Evolutionary conservation across 2,797 vertebrate genomes (phyloP), one percentile per base, ranked within the genome.

Genomic region (Coendou prehensilis): DNA sequence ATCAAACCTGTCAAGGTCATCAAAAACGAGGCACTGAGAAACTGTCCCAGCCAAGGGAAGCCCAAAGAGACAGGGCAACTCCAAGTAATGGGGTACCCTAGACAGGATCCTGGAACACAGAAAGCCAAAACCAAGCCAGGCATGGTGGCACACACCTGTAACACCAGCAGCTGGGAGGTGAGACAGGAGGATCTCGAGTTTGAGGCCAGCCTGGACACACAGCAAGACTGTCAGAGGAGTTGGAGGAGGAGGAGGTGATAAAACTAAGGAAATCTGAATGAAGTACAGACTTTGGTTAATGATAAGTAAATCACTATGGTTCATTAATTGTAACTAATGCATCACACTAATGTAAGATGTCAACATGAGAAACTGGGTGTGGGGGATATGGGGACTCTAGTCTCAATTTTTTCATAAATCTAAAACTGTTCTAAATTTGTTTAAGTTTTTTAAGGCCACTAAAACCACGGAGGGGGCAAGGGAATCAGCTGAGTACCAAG

Each of bases 361-460:
- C 69, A 89, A n/a, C 33, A 78, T 4, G 78, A 15, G 67, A 73
- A 91, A 69, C 20, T 56, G 28, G 30, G n/a, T 75, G 1, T 75
- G 37, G 6, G 17, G 9, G 28, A 7, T 7, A 45, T 26, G 52
- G 50, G 28, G 64, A 75, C 75, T 64, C 57, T 57, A 63, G 20
- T 71, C 83, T 91, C 37, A 9, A 67, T 14, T 75, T 76, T 73
- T 47, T 87, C 28, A 9, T 84, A 88, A 91, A 67, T 71, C 57
- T 94, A 84, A 85, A 91, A 78, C 64, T 30, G 15, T 17, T 95
- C 33, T 89, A 76, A 20, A 71, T 41, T 69, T 80, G 83, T 75
- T 37, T 56, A 89, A 80, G 22, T 30, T 89, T 80, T 30, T n/a
- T 50, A 63, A 69, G 22, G 37, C 67, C 23, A 30, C 28, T 87